Evolutionary conservation across 2,113 vertebrate genomes (phyloP).

Genomic region (Pampusana beccarii): DNA sequence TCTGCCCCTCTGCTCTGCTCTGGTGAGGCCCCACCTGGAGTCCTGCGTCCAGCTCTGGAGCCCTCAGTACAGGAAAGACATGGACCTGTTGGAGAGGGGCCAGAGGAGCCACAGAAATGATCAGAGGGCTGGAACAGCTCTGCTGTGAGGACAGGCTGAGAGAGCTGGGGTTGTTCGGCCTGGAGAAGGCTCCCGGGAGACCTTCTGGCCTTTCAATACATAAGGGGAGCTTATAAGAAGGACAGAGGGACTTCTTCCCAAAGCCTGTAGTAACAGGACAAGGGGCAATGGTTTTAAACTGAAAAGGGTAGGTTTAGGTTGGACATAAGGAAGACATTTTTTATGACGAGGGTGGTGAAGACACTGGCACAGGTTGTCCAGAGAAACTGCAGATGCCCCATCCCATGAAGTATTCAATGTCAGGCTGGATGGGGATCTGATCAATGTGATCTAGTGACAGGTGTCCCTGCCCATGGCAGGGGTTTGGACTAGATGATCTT

Average conservation of each 20-base stretch:
- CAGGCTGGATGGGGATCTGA: background rate
- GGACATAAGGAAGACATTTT: background rate
- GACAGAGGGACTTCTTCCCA: accelerated
- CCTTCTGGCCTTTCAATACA: background rate
- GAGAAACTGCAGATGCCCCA: background rate
- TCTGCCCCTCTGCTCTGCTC: background rate
- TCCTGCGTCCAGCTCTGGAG: accelerated
- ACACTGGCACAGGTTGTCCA: background rate
- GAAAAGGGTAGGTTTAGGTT: background rate
- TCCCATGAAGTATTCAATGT: background rate
- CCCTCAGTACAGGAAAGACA: background rate
- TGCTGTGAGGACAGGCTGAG: background rate
- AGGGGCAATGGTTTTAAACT: background rate
- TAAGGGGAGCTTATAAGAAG: background rate
- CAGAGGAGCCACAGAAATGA: background rate
- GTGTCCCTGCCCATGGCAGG: background rate
- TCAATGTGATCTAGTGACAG: background rate
- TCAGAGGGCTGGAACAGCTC: background rate
- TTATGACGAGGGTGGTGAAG: background rate
- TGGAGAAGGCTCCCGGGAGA: background rate
- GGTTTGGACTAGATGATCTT: background rate
- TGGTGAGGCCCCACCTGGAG: background rate
- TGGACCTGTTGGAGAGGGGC: accelerated
- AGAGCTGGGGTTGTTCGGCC: background rate
- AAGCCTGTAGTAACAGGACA: background rate